phyloP scores from a whole-genome alignment of 2,113 vertebrate species.

The Leptobrachium leishanense region DNA sequence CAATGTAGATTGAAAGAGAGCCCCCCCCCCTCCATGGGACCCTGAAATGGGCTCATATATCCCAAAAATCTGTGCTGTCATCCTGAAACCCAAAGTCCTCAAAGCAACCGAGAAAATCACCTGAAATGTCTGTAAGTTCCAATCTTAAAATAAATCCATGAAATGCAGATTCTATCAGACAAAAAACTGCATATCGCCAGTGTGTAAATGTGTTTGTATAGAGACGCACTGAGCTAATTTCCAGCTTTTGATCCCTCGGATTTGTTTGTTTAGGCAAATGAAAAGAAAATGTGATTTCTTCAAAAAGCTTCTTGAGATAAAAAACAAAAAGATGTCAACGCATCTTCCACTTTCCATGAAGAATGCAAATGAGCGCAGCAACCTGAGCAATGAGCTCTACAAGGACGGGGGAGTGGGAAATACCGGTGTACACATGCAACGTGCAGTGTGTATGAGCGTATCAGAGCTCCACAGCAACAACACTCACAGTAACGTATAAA shows the following conservation, averaged over 20 bases:
- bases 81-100: no score
- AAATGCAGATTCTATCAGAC: background rate
- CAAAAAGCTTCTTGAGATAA: slow-evolving; percentile 24
- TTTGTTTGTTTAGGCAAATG: slow-evolving; percentile 34
- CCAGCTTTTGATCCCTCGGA: slow-evolving; percentile 27
- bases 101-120: no score
- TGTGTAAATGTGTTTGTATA: slow-evolving; percentile 3
- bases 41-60: no score
- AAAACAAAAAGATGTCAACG: background rate
- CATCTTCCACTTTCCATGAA: background rate
- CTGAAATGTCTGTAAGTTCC: no score
- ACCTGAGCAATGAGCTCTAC: background rate
- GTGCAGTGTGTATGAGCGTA: no score
- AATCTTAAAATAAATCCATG: no score
- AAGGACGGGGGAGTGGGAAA: background rate
- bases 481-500: no score
- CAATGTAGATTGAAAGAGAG: no score
- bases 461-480: no score
- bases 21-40: no score
- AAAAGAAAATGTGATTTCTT: slow-evolving; percentile 40
- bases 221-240: background rate
- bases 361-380: background rate
- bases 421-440: background rate
- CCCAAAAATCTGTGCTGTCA: no score
- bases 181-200: background rate